Base-by-base conservation (phyloP, 2,888 invertebrate genomes). In the Didymodactylos carnosus region DNA sequence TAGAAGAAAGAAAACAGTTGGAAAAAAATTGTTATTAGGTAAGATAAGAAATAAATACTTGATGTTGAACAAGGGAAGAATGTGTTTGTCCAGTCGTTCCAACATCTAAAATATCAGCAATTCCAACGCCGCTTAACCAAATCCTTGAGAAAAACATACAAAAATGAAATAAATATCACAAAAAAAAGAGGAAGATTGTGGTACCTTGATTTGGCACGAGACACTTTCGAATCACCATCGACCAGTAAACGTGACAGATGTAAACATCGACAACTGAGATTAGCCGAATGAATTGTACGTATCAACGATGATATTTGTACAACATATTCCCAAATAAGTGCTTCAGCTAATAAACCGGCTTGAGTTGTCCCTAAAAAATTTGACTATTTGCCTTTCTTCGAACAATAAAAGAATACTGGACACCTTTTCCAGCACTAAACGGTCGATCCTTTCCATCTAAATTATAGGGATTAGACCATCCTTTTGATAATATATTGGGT, bases 261-360 rank as follows among this genome's bases (percentile, higher is more conserved):
- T 80, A 98, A 84, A 79, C 89, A 89, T 81, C 94, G 88, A 80
- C 88, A 89, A 1, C 90, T 89, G 78, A 91, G 84, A 62, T 88
- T 88, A 76, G 87, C 87, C 72, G 88, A 88, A 84, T 98, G 97
- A 78, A 97, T 90, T 75, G 90, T 89, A 75, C 95, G 87, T 77
- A 98, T 85, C 0, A 92, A 95, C 5, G 94, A 91, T 40, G 93
- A 93, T 77, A 98, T 86, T 84, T 98, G 94, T 79, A 97, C 92
- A 70, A 97, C 88, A 79, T 94, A 90, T 78, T 91, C 91, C 97
- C 97, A 98, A 77, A 98, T 88, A 72, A 91, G 88, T 49, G 90
- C 88, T 82, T 97, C 97, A 0, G 94, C 90, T 77, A 95, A 86
- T 82, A 91, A 84, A 73, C 86, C 85, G 78, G 87, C 88, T 79